Evolutionary conservation across 2,888 invertebrate genomes (phyloP).

Genomic region (Nomada lathburiana): DNA sequence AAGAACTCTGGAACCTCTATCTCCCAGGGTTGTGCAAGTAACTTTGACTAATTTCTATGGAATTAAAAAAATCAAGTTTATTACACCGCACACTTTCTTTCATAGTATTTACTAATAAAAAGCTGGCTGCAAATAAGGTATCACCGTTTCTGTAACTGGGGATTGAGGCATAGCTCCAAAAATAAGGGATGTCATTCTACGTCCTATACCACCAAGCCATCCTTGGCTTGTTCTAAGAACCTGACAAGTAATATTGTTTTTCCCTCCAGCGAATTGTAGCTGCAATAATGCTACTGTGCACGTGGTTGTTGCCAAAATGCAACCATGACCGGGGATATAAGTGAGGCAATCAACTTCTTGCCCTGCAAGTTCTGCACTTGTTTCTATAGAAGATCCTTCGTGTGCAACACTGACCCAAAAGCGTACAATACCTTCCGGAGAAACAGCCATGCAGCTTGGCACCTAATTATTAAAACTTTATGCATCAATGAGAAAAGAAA

Average conservation of each 20-base stretch:
- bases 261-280: slow-evolving; percentile 87
- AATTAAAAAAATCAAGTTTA: not conserved
- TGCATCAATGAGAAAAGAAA: not conserved
- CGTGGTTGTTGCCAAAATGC: slow-evolving; percentile 95
- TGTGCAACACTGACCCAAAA: slow-evolving; percentile 97
- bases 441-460: slow-evolving; percentile 95
- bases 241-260: slow-evolving; percentile 89
- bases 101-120: slow-evolving; percentile 3
- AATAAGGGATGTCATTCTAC: slow-evolving; percentile 91
- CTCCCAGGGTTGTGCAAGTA: slow-evolving; percentile 77
- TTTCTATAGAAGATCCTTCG: slow-evolving; percentile 93
- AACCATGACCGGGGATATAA: slow-evolving; percentile 89
- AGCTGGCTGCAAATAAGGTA: slow-evolving; percentile 70
- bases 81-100: not conserved
- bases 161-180: slow-evolving; percentile 90
- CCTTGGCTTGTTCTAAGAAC: slow-evolving; percentile 91
- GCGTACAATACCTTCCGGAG: slow-evolving; percentile 96
- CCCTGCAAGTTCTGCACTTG: slow-evolving; percentile 93
- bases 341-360: slow-evolving; percentile 93
- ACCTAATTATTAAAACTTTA: slow-evolving; percentile 82
- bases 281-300: slow-evolving; percentile 92
- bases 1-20: slow-evolving; percentile 87
- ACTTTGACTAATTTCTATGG: slow-evolving; percentile 89
- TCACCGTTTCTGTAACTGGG: slow-evolving; percentile 88
- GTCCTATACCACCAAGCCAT: slow-evolving; percentile 95